Evolutionary conservation across 2,797 vertebrate species (phyloP), one percentile per base, ranked within the genome.

Genomic region (Artibeus lituratus): DNA sequence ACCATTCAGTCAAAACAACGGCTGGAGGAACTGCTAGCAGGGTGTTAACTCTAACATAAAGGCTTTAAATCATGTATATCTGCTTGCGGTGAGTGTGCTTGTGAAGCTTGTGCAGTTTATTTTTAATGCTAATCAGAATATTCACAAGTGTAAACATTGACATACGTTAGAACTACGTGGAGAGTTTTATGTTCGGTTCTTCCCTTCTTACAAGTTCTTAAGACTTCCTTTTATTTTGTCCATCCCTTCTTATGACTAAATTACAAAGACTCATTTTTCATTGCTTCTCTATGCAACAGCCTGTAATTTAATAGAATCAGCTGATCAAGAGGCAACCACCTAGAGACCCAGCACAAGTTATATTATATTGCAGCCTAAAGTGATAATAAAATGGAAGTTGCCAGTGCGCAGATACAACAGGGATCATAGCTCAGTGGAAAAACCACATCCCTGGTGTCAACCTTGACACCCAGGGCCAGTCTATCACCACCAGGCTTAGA

Each of bases 1-100:
- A 94, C 91, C 96, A 96, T 97, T 97, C 96, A 98, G 94, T 97
- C 91, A 97, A 96, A 92, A 92, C 95, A 95, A 90, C 70, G 90
- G 81, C 94, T 89, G 80, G 62, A 81, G 95, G 81, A 93, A 96
- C 67, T 88, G 35, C 59, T 39, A 65, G 76, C 76, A 86, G 87
- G 65, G 87, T 80, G 90, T 81, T 85, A 74, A 92, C n/a, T 91
- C 82, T 55, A 80, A 95, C 55, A 93, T 21, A 91, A 84, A 95
- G 57, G 24, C 72, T 82, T 94, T 59, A 42, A 37, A 29, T 49
- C 24, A 67, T 35, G 29, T 26, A 72, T 14, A 72, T n/a, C 72
- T 53, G 29, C 69, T 59, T 84, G 78, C 16, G 5, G 42, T 21
- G 39, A 92, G 72, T n/a, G n/a, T 51, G 53, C 10, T 49, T 37